These are phyloP conservation scores for Podarcis siculus DNA, from an alignment of 2,797 vertebrate species.

Conservation along the genomic window DNA sequence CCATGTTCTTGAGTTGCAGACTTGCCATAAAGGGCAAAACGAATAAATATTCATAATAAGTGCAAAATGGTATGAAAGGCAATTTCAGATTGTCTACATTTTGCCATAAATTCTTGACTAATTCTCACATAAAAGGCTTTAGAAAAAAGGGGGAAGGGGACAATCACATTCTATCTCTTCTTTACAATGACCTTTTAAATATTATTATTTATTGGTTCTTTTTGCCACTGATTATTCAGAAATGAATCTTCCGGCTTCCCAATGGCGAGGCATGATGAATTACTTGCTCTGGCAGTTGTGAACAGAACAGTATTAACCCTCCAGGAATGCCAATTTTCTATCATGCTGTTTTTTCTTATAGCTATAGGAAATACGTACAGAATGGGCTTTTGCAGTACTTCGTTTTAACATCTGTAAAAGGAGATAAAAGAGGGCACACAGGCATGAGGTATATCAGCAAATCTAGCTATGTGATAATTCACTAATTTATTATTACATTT, in stretches of 20 bases:
- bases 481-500: too few relatives aligned
- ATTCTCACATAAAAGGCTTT: conserved; percentile 46
- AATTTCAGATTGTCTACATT: conserved; percentile 35
- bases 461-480: neutral
- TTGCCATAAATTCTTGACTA: conserved; percentile 44
- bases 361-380: neutral
- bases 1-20: neutral
- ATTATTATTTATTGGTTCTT: conserved; percentile 38
- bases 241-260: conserved; percentile 45
- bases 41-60: conserved; percentile 16
- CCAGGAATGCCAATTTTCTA: neutral
- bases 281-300: neutral
- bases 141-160: conserved; percentile 2
- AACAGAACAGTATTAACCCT: neutral
- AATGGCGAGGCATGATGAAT: conserved; percentile 1
- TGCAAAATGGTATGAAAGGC: conserved; percentile 17
- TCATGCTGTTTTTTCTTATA: neutral
- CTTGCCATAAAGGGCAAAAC: conserved; percentile 2
- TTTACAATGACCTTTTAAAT: conserved; percentile 52
- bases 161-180: neutral
- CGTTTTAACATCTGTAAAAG: neutral
- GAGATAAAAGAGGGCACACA: neutral
- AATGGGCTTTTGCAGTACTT: neutral
- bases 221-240: conserved; percentile 52
- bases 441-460: neutral